phyloP scores from a whole-genome alignment of 2,888 invertebrate species.

The Drosophila buzzatii region DNA sequence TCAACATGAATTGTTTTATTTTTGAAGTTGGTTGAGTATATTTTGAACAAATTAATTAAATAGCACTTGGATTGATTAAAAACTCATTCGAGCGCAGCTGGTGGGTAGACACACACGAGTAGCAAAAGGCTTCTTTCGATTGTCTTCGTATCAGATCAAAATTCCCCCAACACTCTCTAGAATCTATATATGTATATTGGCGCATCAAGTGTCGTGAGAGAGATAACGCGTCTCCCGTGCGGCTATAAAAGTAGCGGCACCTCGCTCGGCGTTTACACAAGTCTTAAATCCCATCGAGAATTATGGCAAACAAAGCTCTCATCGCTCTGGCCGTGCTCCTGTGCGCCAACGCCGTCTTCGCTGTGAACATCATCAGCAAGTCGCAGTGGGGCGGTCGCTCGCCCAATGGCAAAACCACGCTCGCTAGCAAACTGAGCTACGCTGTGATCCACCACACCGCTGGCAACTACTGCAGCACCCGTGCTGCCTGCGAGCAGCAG shows the following conservation, averaged over 20 bases:
- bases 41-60: constrained; percentile 68
- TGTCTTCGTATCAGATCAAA: constrained; percentile 61
- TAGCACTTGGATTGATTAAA: constrained; percentile 59
- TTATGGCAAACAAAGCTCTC: constrained; percentile 69
- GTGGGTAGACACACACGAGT: constrained; percentile 32
- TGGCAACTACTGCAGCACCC: constrained; percentile 74
- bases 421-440: constrained; percentile 68
- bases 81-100: constrained; percentile 43
- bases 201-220: constrained; percentile 22
- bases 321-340: constrained; percentile 63
- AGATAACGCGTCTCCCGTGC: constrained; percentile 47
- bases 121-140: constrained; percentile 50
- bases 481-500: constrained; percentile 69
- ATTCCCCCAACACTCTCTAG: constrained; percentile 12
- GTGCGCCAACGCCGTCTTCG: constrained; percentile 62
- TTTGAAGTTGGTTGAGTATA: constrained; percentile 4
- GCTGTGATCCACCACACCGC: constrained; percentile 81
- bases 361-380: constrained; percentile 73
- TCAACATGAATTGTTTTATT: constrained; percentile 5
- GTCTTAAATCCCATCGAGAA: constrained; percentile 40
- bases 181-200: constrained; percentile 17
- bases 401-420: constrained; percentile 53
- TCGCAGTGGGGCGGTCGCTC: constrained; percentile 81
- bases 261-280: constrained; percentile 10
- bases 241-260: constrained; percentile 50